Base-by-base conservation (phyloP, 2,113 vertebrate species). In the Motacilla alba region DNA sequence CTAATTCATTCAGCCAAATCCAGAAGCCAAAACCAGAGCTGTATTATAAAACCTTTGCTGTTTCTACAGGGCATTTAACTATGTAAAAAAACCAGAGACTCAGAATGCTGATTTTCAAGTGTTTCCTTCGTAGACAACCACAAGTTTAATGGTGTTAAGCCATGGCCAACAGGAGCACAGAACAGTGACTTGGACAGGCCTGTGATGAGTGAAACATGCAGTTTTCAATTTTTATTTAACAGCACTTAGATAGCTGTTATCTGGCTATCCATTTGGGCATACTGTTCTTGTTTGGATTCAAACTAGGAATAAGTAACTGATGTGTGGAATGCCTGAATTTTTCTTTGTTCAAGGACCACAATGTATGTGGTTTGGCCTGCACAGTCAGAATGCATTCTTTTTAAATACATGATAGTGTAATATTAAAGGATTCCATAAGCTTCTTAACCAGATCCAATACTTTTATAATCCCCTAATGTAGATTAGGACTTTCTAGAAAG, bases 1-100 rank as follows among this genome's bases (percentile, higher is more conserved):
- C 50, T 81, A 95, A 97, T 96, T 97, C 74, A 90, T 95, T 91
- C 90, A 96, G 79, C 53, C 83, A 94, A 92, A 96, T 94, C 93
- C 95, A 95, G 70, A 95, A 97, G 30, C 60, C 56, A 91, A 86
- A 94, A 91, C 47, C 37, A 86, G 67, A 91, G 63, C 13, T 64
- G 27, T 70, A 69, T 67, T 96, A 67, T 56, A 86, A 82, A 76
- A 47, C 10, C 43, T 55, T 26, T 16, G 24, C 5, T 46, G 5
- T 59, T 41, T 49, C 23, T 78, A 74, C 10, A 37, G 16, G 21
- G 4, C 9, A 35, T 83, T 67, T 62, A 59, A 55, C 11, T 46
- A 8, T 9, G 5, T 8, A 31, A 86, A 66, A 50, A 52, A 47
- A 18, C 12, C 22, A 58, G 37, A 94, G 39, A 37, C 41, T 72